Conservation (phyloP, 1,140 invertebrate species). For the Atopsyche davidsoni region DNA sequence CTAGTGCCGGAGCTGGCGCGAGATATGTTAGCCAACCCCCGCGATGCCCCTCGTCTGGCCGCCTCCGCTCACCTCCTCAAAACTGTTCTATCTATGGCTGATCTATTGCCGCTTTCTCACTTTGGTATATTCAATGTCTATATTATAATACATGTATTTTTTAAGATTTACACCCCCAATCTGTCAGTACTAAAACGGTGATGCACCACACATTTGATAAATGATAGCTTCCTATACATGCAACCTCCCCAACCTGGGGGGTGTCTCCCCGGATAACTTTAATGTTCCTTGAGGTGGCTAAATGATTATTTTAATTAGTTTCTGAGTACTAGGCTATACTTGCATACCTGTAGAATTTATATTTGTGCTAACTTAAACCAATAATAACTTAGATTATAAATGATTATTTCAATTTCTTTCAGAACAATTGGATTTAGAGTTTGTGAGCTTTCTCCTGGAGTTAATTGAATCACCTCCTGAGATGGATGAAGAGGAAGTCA, state of each 20-base stretch:
- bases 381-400: background rate
- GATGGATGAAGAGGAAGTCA: constrained; percentile 69
- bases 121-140: too few species aligned
- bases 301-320: too few species aligned
- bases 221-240: too few species aligned
- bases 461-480: constrained; percentile 73
- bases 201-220: too few species aligned
- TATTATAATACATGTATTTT: constrained; percentile 2
- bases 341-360: too few species aligned
- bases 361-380: too few species aligned
- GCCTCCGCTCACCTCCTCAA: constrained; percentile 74
- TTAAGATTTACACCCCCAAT: too few species aligned
- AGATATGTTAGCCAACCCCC: constrained; percentile 66
- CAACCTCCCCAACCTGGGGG: too few species aligned
- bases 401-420: constrained; percentile 34
- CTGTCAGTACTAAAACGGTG: too few species aligned
- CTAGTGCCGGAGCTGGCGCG: constrained; percentile 81
- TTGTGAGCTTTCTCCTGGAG: constrained; percentile 72
- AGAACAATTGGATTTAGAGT: constrained; percentile 75
- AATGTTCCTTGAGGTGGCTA: too few species aligned
- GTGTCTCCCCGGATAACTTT: too few species aligned
- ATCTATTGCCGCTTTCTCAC: constrained; percentile 77
- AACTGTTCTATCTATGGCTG: constrained; percentile 82
- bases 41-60: constrained; percentile 62
- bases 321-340: too few species aligned